phyloP scores from a whole-genome alignment of 2,888 invertebrate species.

The Scaeva pyrastri region DNA sequence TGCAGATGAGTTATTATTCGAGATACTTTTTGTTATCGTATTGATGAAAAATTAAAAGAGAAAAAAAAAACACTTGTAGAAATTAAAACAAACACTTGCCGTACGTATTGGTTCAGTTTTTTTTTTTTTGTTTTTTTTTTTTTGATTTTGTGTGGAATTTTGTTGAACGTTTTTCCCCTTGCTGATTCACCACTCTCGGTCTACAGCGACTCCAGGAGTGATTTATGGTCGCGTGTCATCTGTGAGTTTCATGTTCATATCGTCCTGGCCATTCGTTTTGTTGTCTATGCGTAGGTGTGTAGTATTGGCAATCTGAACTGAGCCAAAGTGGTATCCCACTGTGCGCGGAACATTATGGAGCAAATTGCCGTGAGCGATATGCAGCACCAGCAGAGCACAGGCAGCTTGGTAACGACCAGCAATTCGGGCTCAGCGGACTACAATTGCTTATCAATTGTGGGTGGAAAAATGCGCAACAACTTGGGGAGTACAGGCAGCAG shows the following conservation, averaged over 20 bases:
- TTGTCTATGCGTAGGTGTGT: conserved; percentile 77
- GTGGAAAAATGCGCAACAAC: conserved; percentile 72
- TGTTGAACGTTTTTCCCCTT: conserved; percentile 44
- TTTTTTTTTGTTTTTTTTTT: conserved; percentile 26
- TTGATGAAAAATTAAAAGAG: conserved; percentile 40
- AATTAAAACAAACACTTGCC: conserved; percentile 54
- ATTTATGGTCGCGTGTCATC: conserved; percentile 84
- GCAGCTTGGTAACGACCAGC: conserved; percentile 63
- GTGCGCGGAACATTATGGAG: conserved; percentile 77
- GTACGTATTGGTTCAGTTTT: conserved; percentile 1
- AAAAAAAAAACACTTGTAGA: conserved; percentile 54
- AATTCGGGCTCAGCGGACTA: conserved; percentile 55
- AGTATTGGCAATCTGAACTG: conserved; percentile 64
- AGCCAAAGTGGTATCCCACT: conserved; percentile 76
- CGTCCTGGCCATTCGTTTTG: conserved; percentile 73
- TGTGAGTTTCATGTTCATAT: conserved; percentile 82
- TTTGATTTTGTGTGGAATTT: conserved; percentile 58
- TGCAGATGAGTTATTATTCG: conserved; percentile 69
- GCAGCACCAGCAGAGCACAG: conserved; percentile 74
- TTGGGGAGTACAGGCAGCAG: conserved; percentile 57
- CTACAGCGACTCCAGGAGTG: conserved; percentile 78
- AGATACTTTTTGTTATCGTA: conserved; percentile 53
- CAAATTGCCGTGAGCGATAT: conserved; percentile 77
- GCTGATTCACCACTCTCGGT: conserved; percentile 12
- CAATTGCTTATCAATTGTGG: conserved; percentile 75